These are phyloP conservation scores for Oasisia sp. DNA, from an alignment of 2,888 invertebrate genomes.

Conservation along the genomic window DNA sequence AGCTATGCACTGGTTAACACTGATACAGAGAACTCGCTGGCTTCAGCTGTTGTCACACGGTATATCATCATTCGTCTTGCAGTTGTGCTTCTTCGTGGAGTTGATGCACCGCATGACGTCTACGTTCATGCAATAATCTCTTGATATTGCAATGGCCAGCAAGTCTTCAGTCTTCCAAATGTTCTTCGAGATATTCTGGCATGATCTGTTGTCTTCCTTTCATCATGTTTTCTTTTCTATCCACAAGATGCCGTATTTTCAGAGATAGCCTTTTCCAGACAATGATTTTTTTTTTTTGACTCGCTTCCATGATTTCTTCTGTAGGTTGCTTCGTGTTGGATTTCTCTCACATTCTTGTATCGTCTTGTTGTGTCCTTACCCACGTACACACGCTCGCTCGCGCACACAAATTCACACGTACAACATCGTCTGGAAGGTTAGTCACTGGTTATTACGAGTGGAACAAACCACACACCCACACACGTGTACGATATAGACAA, in stretches of 20 bases:
- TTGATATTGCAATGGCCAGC: background rate
- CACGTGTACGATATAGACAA: conserved; percentile 6
- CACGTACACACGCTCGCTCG: background rate
- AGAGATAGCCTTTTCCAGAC: background rate
- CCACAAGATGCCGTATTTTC: background rate
- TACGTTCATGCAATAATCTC: background rate
- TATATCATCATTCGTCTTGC: background rate
- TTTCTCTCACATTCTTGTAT: background rate
- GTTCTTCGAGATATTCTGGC: background rate
- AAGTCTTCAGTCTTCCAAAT: background rate
- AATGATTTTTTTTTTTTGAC: background rate
- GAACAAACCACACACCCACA: background rate
- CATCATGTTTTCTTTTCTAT: background rate
- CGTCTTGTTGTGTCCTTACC: background rate
- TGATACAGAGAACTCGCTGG: background rate
- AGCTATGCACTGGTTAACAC: background rate
- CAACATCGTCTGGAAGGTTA: background rate
- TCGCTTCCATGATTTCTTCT: background rate
- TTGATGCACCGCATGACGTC: background rate
- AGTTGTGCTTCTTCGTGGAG: background rate
- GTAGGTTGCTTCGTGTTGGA: background rate
- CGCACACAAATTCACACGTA: background rate
- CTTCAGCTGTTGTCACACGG: background rate
- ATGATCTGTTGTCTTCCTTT: background rate
- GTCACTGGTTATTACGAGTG: conserved; percentile 9